Conservation (phyloP, 2,797 vertebrate genomes). For the Phoxinus dragarum region DNA sequence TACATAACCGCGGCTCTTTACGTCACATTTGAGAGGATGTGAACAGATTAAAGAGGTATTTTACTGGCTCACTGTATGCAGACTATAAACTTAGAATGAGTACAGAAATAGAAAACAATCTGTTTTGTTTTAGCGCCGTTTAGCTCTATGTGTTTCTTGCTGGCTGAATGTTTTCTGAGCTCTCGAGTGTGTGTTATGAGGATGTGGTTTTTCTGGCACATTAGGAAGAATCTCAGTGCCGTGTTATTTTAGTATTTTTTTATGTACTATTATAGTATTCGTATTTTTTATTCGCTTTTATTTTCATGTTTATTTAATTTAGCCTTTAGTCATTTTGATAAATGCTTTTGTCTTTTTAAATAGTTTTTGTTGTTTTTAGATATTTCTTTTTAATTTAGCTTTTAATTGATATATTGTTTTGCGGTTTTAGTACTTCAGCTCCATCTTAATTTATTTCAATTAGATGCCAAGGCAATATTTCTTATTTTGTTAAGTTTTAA, state of each 20-base stretch:
- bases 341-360: not conserved
- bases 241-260: not conserved
- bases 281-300: not conserved
- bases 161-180: not conserved
- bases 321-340: not conserved
- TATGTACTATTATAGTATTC: not conserved
- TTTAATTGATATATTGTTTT: not conserved
- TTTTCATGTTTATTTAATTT: not conserved
- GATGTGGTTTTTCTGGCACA: not conserved
- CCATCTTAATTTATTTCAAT: no score
- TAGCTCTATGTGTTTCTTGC: not conserved
- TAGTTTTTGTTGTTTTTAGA: not conserved
- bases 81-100: not conserved
- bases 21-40: constrained; percentile 21
- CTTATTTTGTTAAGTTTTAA: no score
- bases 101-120: not conserved
- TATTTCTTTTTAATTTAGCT: not conserved
- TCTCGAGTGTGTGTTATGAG: not conserved
- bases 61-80: not conserved
- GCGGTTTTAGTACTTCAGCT: not conserved
- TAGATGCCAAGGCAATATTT: no score
- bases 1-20: not conserved
- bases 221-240: not conserved
- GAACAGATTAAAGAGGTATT: not conserved
- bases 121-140: not conserved